A percentile compares a stretch with the other conserved stretches of the same genome.
Conservation (phyloP, 2,113 vertebrate species). For the Strix aluco region DNA sequence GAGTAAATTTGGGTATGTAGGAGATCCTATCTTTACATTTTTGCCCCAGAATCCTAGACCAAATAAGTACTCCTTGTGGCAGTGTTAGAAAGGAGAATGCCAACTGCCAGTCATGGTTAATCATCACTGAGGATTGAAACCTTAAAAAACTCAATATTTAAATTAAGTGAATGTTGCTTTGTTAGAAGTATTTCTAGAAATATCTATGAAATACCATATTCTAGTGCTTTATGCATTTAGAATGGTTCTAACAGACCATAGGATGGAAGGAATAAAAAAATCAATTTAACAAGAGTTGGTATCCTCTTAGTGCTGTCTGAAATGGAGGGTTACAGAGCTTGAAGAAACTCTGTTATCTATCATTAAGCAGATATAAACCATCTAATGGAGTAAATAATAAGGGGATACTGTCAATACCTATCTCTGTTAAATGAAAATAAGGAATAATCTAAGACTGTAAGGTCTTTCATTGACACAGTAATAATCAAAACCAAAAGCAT, state of each 20-base stretch:
- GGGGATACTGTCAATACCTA: neutral
- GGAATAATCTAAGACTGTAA: neutral
- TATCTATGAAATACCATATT: neutral
- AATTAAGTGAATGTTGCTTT: neutral
- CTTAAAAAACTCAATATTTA: neutral
- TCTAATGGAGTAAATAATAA: neutral
- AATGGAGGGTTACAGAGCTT: neutral
- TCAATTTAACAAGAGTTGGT: neutral
- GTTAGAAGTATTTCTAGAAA: neutral
- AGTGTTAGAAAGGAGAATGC: neutral
- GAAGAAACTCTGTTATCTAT: neutral
- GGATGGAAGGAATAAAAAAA: neutral
- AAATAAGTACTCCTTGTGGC: neutral
- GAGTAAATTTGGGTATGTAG: neutral
- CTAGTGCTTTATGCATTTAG: neutral
- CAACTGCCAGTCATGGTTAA: neutral
- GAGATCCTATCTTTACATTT: neutral
- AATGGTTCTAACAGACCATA: neutral
- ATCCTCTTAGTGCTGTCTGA: neutral
- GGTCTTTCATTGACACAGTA: neutral
- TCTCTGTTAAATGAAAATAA: neutral
- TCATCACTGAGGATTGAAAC: neutral
- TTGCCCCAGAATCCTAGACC: neutral
- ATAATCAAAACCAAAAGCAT: conserved; percentile 12
- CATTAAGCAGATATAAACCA: neutral